Conservation (phyloP, 2,888 invertebrate genomes). For the Pterostichus niger region DNA sequence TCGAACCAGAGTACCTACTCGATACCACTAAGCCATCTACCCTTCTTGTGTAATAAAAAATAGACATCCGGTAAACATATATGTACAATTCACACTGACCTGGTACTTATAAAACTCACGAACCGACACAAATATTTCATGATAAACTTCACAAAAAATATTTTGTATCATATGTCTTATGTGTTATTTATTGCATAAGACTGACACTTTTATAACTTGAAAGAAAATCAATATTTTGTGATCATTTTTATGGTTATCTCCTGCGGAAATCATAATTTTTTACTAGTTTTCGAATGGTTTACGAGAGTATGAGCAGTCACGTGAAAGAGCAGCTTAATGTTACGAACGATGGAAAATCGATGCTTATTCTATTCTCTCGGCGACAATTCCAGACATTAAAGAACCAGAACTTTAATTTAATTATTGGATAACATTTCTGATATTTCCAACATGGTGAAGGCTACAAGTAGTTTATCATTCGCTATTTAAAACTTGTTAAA, state of each 20-base stretch:
- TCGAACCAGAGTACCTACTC: no score
- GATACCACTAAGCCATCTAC: no score
- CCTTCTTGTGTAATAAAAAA: no score
- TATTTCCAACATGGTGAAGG: no score
- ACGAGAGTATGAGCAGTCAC: conserved; percentile 17
- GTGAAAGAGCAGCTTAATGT: conserved; percentile 47
- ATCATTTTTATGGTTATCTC: conserved; percentile 3
- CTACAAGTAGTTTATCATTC: no score
- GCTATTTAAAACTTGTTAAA: no score
- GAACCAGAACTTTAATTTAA: not conserved
- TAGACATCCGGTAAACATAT: no score
- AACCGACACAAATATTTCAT: no score
- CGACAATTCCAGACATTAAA: not conserved
- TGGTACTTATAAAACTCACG: no score
- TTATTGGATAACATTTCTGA: not conserved
- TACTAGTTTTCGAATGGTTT: not conserved
- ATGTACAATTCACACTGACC: no score
- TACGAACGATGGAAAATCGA: conserved; percentile 56
- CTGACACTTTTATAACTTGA: not conserved
- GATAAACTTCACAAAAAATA: not conserved
- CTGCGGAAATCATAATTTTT: not conserved
- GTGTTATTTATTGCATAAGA: not conserved
- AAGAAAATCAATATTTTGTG: not conserved
- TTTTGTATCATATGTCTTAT: not conserved
- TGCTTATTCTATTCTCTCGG: conserved; percentile 1